phyloP scores from a whole-genome alignment of 2,797 vertebrate species.

The Acrocephalus scirpaceus region DNA sequence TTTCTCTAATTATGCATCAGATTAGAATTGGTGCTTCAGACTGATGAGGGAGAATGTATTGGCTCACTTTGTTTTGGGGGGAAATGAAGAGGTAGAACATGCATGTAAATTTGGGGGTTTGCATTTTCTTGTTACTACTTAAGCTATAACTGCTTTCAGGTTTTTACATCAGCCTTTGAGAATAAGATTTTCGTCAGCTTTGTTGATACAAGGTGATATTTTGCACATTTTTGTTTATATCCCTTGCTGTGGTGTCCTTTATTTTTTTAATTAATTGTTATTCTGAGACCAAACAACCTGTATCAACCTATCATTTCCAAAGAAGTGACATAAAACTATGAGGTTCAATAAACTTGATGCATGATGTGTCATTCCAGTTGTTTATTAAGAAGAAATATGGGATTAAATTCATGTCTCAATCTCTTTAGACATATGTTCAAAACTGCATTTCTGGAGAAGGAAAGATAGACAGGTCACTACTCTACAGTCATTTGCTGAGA shows the following conservation, averaged over 20 bases:
- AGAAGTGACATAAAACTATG: not conserved
- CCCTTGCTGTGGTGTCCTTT: not conserved
- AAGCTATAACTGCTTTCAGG: not conserved
- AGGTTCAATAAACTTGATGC: not conserved
- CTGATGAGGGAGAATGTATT: not conserved
- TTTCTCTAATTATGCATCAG: not conserved
- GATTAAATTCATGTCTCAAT: not conserved
- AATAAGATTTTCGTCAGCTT: not conserved
- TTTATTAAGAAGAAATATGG: not conserved
- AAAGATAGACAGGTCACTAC: not conserved
- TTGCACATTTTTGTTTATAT: not conserved
- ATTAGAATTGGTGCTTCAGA: not conserved
- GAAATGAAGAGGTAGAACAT: not conserved
- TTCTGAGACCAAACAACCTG: not conserved
- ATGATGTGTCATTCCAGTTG: not conserved
- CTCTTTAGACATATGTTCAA: not conserved
- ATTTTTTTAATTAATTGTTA: not conserved
- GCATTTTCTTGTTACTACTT: not conserved
- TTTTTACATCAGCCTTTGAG: not conserved
- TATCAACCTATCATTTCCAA: not conserved
- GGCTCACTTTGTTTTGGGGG: not conserved
- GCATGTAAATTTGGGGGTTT: not conserved
- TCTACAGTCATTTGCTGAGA: not conserved
- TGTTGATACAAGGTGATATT: not conserved
- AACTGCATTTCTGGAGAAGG: not conserved